Evolutionary conservation across 2,797 vertebrate species (phyloP), one percentile per base, ranked within the genome.

Genomic region (Cyprinella venusta): DNA sequence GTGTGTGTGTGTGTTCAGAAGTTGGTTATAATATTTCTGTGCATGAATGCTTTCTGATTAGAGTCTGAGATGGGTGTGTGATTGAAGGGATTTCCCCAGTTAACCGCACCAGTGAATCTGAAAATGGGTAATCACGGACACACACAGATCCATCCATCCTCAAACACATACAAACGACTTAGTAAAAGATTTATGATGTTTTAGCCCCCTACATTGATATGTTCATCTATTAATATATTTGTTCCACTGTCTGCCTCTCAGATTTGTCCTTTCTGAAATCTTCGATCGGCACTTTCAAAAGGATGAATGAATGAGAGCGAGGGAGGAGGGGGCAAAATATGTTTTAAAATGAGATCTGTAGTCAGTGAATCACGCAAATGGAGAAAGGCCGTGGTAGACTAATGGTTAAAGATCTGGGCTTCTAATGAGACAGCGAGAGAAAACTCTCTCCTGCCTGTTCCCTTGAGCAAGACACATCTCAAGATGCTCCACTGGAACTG

Each of bases 51-150:
- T 68, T 70, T 63, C 16, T 61, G 64, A 48, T 79, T 59, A 69
- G 15, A 75, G 50, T 61, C 61, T 59, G 64, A 52, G 33, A 33
- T 21, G 67, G 68, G 77, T 81, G 38, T 85, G 52, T 71, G 76
- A 81, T 76, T 72, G 30, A 18, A 38, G 79, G 74, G 78, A 69
- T 86, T 88, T 89, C 68, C 80, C 80, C 65, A 45, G 82, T 84
- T 87, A 74, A 89, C 84, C 3, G 76, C 83, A 79, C 85, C 63
- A 68, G 52, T 68, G 79, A 81, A 64, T 86, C 40, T 84, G 82
- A 88, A 87, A 85, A 90, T 90, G 75, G 88, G 74, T 86, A 85
- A 87, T 69, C 48, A 76, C 36, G 74, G 33, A 83, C 21, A 59
- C 65, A 77, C 64, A 76, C 64, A 81, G 15, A 50, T 38, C 74